These are phyloP conservation scores for Drosophila paulistorum DNA, from an alignment of 1,140 invertebrate genomes.

Conservation along the genomic window DNA sequence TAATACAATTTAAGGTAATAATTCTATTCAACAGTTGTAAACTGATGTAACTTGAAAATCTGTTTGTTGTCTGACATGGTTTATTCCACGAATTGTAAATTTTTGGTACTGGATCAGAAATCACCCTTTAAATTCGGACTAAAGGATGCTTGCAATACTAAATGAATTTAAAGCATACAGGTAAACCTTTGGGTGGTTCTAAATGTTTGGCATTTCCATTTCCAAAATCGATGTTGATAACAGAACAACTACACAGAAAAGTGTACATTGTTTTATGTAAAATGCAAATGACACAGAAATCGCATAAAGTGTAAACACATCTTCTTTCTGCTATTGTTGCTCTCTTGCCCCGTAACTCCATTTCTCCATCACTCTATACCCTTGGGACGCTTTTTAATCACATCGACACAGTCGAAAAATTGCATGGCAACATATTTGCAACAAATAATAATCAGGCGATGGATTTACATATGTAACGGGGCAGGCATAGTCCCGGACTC, in stretches of 20 bases:
- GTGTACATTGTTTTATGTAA: conserved; percentile 66
- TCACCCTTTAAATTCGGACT: background rate
- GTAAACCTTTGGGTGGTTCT: background rate
- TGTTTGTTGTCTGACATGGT: no score
- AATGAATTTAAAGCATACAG: background rate
- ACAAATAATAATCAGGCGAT: conserved; percentile 65
- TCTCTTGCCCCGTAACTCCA: background rate
- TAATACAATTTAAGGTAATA: no score
- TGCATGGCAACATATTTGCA: conserved; percentile 63
- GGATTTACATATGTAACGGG: conserved; percentile 53
- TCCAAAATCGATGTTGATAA: conserved; percentile 26
- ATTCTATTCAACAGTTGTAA: no score
- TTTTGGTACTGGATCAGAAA: background rate
- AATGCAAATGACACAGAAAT: conserved; percentile 75
- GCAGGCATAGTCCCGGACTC: background rate
- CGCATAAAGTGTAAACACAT: conserved; percentile 49
- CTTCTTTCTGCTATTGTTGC: background rate
- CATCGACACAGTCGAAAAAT: conserved; percentile 25
- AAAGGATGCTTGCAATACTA: background rate
- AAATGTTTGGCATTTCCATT: background rate
- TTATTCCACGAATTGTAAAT: no score
- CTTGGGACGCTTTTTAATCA: conserved; percentile 46
- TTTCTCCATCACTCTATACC: background rate
- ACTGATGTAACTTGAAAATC: no score
- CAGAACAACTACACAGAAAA: conserved; percentile 35